phyloP scores from a whole-genome alignment of 2,113 vertebrate genomes.

The Oostethus manadensis region DNA sequence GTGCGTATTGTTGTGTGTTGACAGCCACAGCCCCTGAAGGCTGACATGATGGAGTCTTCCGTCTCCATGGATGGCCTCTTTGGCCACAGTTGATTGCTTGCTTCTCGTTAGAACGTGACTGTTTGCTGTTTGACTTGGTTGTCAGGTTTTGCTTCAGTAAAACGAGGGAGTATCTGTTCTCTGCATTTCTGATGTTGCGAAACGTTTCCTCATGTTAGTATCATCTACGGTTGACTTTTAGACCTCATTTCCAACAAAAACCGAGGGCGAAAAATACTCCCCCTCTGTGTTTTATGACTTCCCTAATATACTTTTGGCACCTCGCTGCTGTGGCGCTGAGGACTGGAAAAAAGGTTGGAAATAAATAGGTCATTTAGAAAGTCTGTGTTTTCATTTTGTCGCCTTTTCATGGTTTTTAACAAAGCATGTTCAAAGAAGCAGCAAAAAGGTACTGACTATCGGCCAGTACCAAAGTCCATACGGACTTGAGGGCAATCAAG shows the following conservation, averaged over 20 bases:
- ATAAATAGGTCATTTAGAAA: neutral
- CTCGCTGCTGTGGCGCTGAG: neutral
- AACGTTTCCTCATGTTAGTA: neutral
- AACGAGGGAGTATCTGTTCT: neutral
- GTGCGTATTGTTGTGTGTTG: conserved; percentile 20
- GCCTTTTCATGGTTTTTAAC: too few species aligned
- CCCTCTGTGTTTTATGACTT: neutral
- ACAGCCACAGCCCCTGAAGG: conserved; percentile 26
- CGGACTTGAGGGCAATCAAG: too few species aligned
- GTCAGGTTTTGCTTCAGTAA: neutral
- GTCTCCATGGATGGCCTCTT: conserved; percentile 28
- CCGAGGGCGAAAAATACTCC: neutral
- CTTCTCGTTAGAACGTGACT: conserved; percentile 10
- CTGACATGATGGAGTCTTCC: conserved; percentile 22
- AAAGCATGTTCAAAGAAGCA: too few species aligned
- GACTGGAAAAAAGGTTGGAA: neutral
- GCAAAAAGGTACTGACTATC: too few species aligned
- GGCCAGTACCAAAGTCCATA: too few species aligned
- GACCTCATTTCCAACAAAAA: neutral
- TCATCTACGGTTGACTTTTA: neutral
- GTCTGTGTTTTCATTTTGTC: too few species aligned
- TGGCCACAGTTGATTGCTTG: conserved; percentile 22
- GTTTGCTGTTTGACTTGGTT: neutral
- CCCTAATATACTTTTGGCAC: neutral
- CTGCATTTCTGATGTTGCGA: neutral